Percentiles rank a stretch among this genome's conserved stretches.
Evolutionary conservation across 2,113 vertebrate species (phyloP).

Genomic region (Tenebrosternarchus preto): DNA sequence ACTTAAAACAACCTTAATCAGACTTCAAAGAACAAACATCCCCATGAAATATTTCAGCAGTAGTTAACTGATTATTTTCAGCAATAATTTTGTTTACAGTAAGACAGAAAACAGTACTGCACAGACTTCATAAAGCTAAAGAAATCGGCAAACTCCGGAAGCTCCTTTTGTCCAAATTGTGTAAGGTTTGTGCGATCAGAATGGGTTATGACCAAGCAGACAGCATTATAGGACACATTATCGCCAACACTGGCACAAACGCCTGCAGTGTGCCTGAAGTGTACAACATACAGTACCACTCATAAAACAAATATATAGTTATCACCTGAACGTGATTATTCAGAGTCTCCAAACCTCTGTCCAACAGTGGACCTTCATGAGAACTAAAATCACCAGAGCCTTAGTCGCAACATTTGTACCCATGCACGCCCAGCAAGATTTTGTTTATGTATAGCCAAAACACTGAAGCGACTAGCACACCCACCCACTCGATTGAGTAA

Average conservation of each 20-base stretch:
- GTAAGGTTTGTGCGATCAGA: constrained; percentile 25
- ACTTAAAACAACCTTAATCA: neutral
- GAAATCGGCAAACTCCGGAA: constrained; percentile 10
- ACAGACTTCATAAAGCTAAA: constrained; percentile 30
- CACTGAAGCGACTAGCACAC: constrained; percentile 49
- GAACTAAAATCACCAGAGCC: constrained; percentile 65
- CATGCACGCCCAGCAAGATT: constrained; percentile 67
- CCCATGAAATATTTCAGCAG: neutral
- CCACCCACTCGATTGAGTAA: constrained; percentile 29
- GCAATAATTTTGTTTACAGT: constrained; percentile 1
- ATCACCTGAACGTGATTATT: constrained; percentile 55
- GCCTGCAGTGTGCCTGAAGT: constrained; percentile 44
- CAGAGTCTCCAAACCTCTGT: constrained; percentile 58
- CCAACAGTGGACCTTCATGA: constrained; percentile 62
- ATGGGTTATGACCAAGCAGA: constrained; percentile 23
- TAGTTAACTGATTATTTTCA: neutral
- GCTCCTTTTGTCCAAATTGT: constrained; percentile 22
- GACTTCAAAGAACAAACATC: constrained; percentile 34
- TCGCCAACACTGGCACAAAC: constrained; percentile 51
- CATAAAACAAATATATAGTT: constrained; percentile 49
- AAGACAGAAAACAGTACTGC: neutral
- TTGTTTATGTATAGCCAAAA: constrained; percentile 57
- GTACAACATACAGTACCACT: constrained; percentile 55
- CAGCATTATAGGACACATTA: constrained; percentile 31
- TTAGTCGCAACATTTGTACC: constrained; percentile 61